Conservation (phyloP, 2,113 vertebrate species). For the Carassius gibelio region DNA sequence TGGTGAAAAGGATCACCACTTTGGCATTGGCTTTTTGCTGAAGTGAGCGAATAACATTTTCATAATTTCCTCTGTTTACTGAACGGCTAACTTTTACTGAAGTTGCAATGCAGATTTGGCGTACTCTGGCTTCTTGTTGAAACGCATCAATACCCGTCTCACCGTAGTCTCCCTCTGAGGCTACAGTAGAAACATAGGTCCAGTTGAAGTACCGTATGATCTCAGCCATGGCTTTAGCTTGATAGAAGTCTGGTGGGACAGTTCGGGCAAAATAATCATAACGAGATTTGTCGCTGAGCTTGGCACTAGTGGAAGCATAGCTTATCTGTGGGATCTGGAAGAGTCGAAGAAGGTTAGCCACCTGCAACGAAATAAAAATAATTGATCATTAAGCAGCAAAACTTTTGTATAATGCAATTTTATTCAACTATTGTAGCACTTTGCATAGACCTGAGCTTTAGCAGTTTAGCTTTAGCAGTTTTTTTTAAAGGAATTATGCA, state of each 20-base stretch:
- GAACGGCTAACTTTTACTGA: slow-evolving; percentile 97
- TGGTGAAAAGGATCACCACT: slow-evolving; percentile 92
- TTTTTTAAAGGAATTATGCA: not conserved
- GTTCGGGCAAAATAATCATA: slow-evolving; percentile 98
- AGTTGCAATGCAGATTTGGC: slow-evolving; percentile 96
- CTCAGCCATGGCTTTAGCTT: slow-evolving; percentile 97
- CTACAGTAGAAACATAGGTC: slow-evolving; percentile 98
- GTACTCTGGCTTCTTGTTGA: slow-evolving; percentile 92
- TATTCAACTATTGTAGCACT: not conserved
- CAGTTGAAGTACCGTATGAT: slow-evolving; percentile 98
- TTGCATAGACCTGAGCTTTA: not conserved
- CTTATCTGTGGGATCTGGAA: slow-evolving; percentile 99
- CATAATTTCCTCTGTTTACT: slow-evolving; percentile 89
- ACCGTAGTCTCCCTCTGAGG: slow-evolving; percentile 94
- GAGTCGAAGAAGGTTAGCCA: slow-evolving; percentile 94
- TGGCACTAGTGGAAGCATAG: slow-evolving; percentile 97
- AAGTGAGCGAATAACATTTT: slow-evolving; percentile 87
- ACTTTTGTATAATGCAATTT: too few species aligned
- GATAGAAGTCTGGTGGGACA: slow-evolving; percentile 95
- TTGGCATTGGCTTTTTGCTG: slow-evolving; percentile 93
- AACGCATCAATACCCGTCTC: slow-evolving; percentile 97
- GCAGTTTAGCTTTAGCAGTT: not conserved
- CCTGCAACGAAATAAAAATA: slow-evolving; percentile 66
- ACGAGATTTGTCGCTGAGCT: slow-evolving; percentile 96
- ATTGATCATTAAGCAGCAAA: not conserved